These are phyloP conservation scores for Manis crassicaudata DNA, from an alignment of 2,797 vertebrate genomes.

Conservation along the genomic window DNA sequence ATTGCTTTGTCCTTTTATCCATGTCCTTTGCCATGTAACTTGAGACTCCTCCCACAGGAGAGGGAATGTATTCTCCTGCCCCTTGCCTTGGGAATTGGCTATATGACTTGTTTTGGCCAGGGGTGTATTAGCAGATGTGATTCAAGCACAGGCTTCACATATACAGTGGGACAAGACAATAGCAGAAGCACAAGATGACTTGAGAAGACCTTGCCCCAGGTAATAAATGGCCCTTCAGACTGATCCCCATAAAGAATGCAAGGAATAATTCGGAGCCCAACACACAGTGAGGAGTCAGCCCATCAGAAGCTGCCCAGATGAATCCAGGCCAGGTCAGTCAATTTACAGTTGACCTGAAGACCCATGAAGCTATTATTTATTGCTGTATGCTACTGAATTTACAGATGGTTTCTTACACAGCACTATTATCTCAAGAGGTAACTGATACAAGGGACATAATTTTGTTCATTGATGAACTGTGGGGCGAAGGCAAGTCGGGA, in stretches of 20 bases:
- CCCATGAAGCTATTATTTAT: not conserved
- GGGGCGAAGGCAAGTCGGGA: not conserved
- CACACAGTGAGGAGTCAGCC: not conserved
- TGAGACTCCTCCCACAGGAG: not conserved
- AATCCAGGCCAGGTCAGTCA: not conserved
- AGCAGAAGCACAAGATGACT: not conserved
- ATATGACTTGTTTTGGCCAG: not conserved
- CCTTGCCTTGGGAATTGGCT: not conserved
- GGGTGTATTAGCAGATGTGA: not conserved
- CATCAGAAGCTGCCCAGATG: not conserved
- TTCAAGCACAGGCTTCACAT: not conserved
- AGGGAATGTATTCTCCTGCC: not conserved
- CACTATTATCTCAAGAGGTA: not conserved
- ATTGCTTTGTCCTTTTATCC: not conserved
- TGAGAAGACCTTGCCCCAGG: not conserved
- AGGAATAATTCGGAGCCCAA: not conserved
- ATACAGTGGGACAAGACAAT: not conserved
- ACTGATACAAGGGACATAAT: not conserved
- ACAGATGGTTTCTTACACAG: not conserved
- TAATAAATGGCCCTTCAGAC: not conserved
- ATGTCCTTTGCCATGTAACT: not conserved
- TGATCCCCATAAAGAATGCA: not conserved
- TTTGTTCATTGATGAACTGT: not conserved
- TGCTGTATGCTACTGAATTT: not conserved
- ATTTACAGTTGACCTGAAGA: not conserved